A percentile compares a stretch with the other conserved stretches of the same genome.
Conservation (phyloP, 2,888 invertebrate species). For the Helicoverpa assulta region DNA sequence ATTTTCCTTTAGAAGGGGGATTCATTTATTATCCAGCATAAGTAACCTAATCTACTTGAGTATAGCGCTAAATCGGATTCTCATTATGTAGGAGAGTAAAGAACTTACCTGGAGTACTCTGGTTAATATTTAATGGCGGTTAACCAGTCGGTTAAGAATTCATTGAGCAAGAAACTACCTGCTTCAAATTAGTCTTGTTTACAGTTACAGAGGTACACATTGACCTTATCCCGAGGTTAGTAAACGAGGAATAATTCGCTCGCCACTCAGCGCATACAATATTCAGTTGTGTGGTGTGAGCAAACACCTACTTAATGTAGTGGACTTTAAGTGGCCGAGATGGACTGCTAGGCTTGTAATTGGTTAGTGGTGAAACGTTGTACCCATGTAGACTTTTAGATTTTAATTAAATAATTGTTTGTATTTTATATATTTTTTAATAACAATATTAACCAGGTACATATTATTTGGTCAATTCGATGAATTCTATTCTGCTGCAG, state of each 20-base stretch:
- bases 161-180: conserved; percentile 2
- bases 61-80: neutral
- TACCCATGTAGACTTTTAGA: too few species aligned
- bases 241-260: conserved; percentile 2
- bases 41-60: too few species aligned
- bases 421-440: too few species aligned
- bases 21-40: too few species aligned
- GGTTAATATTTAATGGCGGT: neutral
- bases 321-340: conserved; percentile 1
- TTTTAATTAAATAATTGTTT: too few species aligned
- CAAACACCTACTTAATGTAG: neutral
- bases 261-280: neutral
- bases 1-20: too few species aligned
- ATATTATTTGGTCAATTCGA: neutral
- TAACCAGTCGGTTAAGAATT: neutral
- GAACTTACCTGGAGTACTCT: neutral
- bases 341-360: neutral
- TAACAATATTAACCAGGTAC: too few species aligned
- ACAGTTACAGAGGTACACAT: conserved; percentile 1
- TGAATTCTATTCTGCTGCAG: neutral
- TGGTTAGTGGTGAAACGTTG: neutral
- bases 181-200: conserved; percentile 1
- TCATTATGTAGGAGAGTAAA: neutral
- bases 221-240: conserved; percentile 1
- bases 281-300: neutral